Percentiles rank a stretch among this genome's conserved stretches.
Conservation (phyloP, 2,797 vertebrate species). For the Sarcophilus harrisii region DNA sequence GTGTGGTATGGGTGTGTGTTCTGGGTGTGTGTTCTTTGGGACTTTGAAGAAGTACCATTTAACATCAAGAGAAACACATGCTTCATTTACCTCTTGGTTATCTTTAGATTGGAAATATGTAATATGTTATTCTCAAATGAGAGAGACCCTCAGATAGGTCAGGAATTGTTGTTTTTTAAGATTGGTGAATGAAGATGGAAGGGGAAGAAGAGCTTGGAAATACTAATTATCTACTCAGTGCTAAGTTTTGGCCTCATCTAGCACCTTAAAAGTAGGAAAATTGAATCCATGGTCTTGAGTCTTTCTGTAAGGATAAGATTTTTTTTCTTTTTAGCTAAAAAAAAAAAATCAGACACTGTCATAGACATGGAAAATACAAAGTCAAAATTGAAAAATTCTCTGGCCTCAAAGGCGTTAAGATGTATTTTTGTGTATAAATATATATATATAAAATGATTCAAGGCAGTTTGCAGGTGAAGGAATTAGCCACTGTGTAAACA, state of each 20-base stretch:
- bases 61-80: neutral
- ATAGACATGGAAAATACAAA: neutral
- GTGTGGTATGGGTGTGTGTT: no score
- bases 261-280: neutral
- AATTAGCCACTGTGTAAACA: neutral
- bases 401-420: neutral
- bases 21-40: neutral
- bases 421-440: neutral
- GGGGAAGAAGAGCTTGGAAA: neutral
- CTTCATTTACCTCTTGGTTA: neutral
- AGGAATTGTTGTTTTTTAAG: neutral
- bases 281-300: neutral
- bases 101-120: neutral
- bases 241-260: neutral
- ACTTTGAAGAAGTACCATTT: neutral
- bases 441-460: neutral
- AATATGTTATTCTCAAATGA: neutral
- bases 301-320: neutral
- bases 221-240: neutral
- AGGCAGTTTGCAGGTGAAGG: neutral
- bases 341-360: neutral
- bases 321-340: neutral
- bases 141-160: neutral
- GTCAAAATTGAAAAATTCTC: neutral
- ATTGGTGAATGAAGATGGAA: neutral